Conservation (phyloP, 2,113 vertebrate species). For the Crotalus helleri region DNA sequence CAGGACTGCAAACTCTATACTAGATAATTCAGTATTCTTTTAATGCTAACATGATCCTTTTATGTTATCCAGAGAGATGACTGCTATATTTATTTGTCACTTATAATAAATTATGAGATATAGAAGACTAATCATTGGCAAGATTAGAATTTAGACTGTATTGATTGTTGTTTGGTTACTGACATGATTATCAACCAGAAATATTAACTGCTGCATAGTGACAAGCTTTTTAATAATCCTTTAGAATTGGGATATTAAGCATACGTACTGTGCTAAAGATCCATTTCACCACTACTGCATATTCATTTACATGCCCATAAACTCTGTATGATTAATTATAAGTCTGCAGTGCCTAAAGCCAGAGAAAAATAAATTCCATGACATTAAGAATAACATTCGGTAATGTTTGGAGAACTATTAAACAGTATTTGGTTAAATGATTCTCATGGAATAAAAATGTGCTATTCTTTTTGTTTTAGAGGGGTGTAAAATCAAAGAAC, state of each 20-base stretch:
- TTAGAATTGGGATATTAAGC: constrained; percentile 1
- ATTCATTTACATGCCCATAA: constrained; percentile 1
- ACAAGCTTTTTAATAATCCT: constrained; percentile 24
- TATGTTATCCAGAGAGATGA: neutral
- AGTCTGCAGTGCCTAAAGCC: neutral
- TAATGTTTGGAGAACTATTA: constrained; percentile 23
- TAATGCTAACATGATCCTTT: neutral
- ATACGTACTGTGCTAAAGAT: neutral
- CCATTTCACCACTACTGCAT: neutral
- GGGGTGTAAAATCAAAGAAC: neutral
- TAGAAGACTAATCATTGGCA: neutral
- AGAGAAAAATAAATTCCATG: neutral
- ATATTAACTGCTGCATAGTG: constrained; percentile 3
- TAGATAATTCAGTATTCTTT: neutral
- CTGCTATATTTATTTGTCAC: neutral
- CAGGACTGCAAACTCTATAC: neutral
- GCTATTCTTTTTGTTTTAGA: neutral
- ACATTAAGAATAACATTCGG: neutral
- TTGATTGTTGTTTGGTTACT: neutral
- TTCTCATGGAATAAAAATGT: constrained; percentile 22
- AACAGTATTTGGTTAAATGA: neutral
- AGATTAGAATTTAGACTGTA: neutral
- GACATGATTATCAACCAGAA: neutral
- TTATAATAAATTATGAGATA: neutral
- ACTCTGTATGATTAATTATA: neutral